These are phyloP conservation scores for Latrodectus elegans DNA, from an alignment of 2,888 invertebrate species.

Conservation along the genomic window DNA sequence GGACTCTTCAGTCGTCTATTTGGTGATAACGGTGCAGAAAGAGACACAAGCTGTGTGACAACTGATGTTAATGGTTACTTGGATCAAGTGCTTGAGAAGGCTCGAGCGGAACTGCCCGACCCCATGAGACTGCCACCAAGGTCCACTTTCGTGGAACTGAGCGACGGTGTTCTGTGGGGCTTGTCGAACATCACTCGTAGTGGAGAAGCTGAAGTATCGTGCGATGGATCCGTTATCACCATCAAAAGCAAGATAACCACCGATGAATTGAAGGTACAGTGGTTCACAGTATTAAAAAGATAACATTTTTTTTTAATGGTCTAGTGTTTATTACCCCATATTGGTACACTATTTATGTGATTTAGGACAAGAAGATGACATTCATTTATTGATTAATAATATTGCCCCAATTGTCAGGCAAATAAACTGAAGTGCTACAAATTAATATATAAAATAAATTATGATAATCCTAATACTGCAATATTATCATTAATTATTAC, in stretches of 20 bases:
- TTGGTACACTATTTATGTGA: not conserved
- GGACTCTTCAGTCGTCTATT: not conserved
- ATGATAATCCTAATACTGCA: too few relatives aligned
- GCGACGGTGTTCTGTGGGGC: slow-evolving; percentile 53
- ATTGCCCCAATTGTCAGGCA: not conserved
- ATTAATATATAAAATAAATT: too few relatives aligned
- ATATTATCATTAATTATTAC: too few relatives aligned
- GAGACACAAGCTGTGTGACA: slow-evolving; percentile 19
- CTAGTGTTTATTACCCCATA: not conserved
- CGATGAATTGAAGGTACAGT: slow-evolving; percentile 55
- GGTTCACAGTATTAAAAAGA: not conserved
- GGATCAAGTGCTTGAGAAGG: slow-evolving; percentile 42
- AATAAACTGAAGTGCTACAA: too few relatives aligned
- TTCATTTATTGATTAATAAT: not conserved
- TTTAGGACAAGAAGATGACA: not conserved
- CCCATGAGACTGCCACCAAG: slow-evolving; percentile 53
- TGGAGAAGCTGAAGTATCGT: slow-evolving; percentile 15
- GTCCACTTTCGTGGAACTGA: slow-evolving; percentile 42
- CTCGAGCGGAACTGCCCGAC: slow-evolving; percentile 27
- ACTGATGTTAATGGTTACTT: slow-evolving; percentile 36
- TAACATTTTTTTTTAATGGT: not conserved
- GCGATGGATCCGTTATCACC: slow-evolving; percentile 20
- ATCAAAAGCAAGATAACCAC: slow-evolving; percentile 36
- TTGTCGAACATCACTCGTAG: slow-evolving; percentile 29
- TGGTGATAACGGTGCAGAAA: not conserved